Base-by-base conservation (phyloP, 2,888 invertebrate species). In the Coelopa pilipes region DNA sequence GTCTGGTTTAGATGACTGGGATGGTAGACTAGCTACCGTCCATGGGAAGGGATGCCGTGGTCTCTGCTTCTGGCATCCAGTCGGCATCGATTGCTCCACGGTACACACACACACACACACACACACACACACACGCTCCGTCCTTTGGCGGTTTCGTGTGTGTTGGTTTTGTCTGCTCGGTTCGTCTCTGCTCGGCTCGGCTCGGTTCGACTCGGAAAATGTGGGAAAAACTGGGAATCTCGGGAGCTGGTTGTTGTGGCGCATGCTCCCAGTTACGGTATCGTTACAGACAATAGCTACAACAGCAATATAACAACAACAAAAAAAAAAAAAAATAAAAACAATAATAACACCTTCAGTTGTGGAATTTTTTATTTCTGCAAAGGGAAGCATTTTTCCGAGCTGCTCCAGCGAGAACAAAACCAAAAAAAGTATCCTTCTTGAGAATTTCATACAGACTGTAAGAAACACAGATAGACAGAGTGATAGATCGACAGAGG, bases 161-260 rank as follows among this genome's bases (percentile, higher is more conserved):
- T 65, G 46, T 17, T 24, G 49, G 11, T 46, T 9, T 17, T 0
- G 13, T 1, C 24, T 11, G 13, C 7, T 34, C 34, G 34, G 34
- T 17, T 59, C 24, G 21, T 12, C 21, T n/a, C 11, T 46, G 24
- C 21, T 9, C 24, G 5, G 13, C 24, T 1, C 24, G 21, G 13
- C 7, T 34, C 34, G 34, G 34, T 17, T 59, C 24, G 21, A 12
- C 21, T n/a, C 11, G 17, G 47, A 19, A 49, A 53, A 66, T 45
- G 50, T 62, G 62, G 63, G 70, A 63, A 71, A 70, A 63, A 71
- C 63, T 71, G 70, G 70, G 70, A 71, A 70, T 60, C 60, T 47
- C 24, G 49, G 53, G 2, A 71, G 62, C 50, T 63, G 15, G 19
- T 24, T 24, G 46, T 7, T 34, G 45, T 12, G 15, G 53, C 70